Conservation (phyloP, 2,113 vertebrate genomes). For the Oenanthe oenanthe region DNA sequence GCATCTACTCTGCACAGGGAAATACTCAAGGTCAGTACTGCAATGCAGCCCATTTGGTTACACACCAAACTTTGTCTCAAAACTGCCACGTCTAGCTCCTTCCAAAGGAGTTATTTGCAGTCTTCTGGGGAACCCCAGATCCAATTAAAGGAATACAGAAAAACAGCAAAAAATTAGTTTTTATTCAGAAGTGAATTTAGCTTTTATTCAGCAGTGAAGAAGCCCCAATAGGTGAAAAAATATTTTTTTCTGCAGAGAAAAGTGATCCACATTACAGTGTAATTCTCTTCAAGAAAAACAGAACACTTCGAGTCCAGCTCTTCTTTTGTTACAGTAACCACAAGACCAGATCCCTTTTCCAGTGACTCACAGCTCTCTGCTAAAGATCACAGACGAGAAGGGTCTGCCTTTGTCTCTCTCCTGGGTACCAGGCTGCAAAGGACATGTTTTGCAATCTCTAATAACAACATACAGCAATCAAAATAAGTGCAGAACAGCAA, state of each 20-base stretch:
- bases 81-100: neutral
- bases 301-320: neutral
- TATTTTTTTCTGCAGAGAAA: neutral
- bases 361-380: neutral
- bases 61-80: neutral
- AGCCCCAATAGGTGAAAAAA: neutral
- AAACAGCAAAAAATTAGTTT: neutral
- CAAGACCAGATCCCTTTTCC: neutral
- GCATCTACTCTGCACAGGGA: neutral
- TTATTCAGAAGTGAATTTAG: neutral
- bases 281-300: neutral
- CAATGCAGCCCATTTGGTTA: neutral
- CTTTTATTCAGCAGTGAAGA: neutral
- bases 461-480: neutral
- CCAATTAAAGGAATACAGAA: neutral
- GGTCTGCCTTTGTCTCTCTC: neutral
- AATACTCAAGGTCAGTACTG: neutral
- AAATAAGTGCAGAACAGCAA: neutral
- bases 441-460: neutral
- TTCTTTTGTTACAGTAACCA: neutral
- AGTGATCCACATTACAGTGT: neutral
- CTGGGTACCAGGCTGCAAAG: neutral
- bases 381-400: neutral
- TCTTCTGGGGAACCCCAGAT: neutral
- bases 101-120: neutral